Conservation (phyloP, 2,888 invertebrate species). For the Eupithecia vulgata region DNA sequence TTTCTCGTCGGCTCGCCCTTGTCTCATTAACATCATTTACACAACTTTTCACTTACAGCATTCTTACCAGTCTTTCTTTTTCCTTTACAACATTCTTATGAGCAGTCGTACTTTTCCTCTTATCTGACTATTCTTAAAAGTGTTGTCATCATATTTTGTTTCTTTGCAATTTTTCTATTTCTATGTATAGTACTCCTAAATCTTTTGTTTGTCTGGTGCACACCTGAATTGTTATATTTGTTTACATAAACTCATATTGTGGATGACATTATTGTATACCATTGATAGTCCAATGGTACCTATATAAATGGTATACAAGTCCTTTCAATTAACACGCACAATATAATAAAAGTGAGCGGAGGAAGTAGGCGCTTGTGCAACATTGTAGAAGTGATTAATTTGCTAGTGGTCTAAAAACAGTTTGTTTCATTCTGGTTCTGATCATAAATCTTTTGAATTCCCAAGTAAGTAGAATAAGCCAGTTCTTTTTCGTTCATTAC, state of each 20-base stretch:
- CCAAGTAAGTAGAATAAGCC: background rate
- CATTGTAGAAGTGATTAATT: conserved; percentile 7
- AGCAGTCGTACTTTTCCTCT: background rate
- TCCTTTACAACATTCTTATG: background rate
- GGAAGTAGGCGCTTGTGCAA: background rate
- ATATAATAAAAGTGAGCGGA: background rate
- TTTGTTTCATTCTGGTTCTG: background rate
- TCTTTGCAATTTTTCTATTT: background rate
- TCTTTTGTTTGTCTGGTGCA: background rate
- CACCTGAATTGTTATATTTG: background rate
- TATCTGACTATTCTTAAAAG: background rate
- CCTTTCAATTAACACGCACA: background rate
- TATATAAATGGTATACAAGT: background rate
- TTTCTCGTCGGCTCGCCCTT: conserved; percentile 18
- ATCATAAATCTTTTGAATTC: background rate
- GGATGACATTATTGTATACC: too few species aligned
- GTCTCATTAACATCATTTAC: conserved; percentile 29
- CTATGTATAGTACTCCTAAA: background rate
- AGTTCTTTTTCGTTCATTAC: background rate
- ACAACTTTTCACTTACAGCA: conserved; percentile 29
- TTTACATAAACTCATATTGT: background rate
- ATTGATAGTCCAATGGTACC: too few species aligned
- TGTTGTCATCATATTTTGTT: background rate
- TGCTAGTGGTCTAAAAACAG: background rate
- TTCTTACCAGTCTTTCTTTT: conserved; percentile 9